phyloP scores from a whole-genome alignment of 2,113 vertebrate genomes.

The Sebastes schlegelii region DNA sequence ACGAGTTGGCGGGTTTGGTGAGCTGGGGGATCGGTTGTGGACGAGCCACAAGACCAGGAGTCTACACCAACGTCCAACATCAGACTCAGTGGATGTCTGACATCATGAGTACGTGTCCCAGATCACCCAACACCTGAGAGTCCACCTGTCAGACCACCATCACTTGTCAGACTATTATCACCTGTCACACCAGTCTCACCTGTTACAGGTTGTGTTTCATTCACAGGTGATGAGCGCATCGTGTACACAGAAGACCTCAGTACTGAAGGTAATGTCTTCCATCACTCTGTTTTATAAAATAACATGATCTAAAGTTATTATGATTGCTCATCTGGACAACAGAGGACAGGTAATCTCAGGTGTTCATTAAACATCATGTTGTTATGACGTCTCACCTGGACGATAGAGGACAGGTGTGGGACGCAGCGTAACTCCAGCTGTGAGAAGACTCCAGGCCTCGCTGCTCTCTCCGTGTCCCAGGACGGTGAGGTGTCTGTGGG shows the following conservation, averaged over 20 bases:
- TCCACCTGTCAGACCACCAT: background rate
- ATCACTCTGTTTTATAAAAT: background rate
- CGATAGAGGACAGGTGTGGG: slow-evolving; percentile 67
- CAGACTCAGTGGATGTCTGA: slow-evolving; percentile 82
- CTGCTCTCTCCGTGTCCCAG: slow-evolving; percentile 8
- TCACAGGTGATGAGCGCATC: slow-evolving; percentile 37
- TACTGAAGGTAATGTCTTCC: slow-evolving; percentile 15
- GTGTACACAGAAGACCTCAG: background rate
- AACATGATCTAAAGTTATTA: no score
- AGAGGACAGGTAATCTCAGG: no score
- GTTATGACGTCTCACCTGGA: background rate
- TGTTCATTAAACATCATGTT: no score
- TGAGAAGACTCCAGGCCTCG: background rate
- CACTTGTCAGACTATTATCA: background rate
- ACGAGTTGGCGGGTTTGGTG: slow-evolving; percentile 83
- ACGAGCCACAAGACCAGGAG: slow-evolving; percentile 81
- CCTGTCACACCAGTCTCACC: no score
- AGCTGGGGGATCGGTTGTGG: slow-evolving; percentile 91
- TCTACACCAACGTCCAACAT: slow-evolving; percentile 83
- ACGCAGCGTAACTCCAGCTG: slow-evolving; percentile 6
- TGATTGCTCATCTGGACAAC: no score
- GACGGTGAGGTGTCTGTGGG: slow-evolving; percentile 47
- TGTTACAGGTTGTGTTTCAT: no score
- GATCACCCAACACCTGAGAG: no score
- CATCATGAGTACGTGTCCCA: slow-evolving; percentile 54